These are phyloP conservation scores for Lasioglossum zephyrum DNA, from an alignment of 2,888 invertebrate species.

Conservation along the genomic window DNA sequence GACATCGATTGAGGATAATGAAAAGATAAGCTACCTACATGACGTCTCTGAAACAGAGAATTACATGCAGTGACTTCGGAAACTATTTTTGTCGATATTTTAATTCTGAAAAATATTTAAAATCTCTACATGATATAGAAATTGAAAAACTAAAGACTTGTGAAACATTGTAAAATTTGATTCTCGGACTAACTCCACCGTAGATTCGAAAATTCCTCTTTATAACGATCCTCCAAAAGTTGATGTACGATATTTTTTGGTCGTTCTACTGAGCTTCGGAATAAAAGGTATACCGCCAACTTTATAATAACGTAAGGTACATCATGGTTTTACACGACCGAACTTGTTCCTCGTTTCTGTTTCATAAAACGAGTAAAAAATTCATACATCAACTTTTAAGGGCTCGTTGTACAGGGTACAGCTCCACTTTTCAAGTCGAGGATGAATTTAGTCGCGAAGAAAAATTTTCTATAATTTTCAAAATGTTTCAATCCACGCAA, in stretches of 20 bases:
- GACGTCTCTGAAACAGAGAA: not conserved
- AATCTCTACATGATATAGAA: not conserved
- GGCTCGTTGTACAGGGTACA: not conserved
- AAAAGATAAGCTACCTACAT: not conserved
- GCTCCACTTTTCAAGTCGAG: not conserved
- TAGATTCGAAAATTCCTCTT: not conserved
- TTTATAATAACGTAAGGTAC: slow-evolving; percentile 1
- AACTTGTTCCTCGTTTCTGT: not conserved
- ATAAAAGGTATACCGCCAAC: not conserved
- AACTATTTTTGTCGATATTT: not conserved
- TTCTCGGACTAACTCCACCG: not conserved
- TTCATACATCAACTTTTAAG: not conserved
- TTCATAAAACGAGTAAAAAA: not conserved
- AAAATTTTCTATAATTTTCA: not conserved
- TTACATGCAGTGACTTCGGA: not conserved
- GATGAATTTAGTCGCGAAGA: not conserved
- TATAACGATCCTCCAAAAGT: not conserved
- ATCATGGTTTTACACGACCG: not conserved
- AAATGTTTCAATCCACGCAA: not conserved
- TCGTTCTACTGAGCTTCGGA: not conserved
- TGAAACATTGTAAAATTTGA: not conserved
- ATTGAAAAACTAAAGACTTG: not conserved
- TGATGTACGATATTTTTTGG: not conserved
- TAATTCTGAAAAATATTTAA: not conserved
- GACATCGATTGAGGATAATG: not conserved